Percentiles rank a stretch among this genome's conserved stretches.
Conservation (phyloP, 2,797 vertebrate species). For the Takifugu rubripes region DNA sequence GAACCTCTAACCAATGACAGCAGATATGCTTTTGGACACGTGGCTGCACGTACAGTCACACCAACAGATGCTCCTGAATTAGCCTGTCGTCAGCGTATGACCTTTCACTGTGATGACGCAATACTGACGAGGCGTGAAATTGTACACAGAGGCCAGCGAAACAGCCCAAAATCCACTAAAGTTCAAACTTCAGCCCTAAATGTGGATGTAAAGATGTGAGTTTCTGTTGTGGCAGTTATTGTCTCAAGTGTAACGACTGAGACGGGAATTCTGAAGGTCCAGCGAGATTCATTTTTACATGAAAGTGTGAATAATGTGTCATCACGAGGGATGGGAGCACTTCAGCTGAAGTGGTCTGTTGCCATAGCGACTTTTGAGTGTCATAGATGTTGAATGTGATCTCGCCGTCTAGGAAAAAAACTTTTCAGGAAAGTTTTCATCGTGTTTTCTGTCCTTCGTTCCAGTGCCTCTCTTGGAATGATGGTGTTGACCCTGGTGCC, state of each 20-base stretch:
- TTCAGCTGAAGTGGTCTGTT: constrained; percentile 36
- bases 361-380: constrained; percentile 42
- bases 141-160: too few relatives aligned
- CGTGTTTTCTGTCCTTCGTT: constrained; percentile 1
- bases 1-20: too few relatives aligned
- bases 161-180: too few relatives aligned
- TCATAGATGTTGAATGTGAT: not conserved
- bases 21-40: too few relatives aligned
- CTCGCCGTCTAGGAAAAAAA: too few relatives aligned
- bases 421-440: too few relatives aligned
- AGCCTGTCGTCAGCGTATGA: too few relatives aligned
- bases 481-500: constrained; percentile 77
- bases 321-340: constrained; percentile 25
- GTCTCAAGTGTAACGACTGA: not conserved
- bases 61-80: too few relatives aligned
- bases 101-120: too few relatives aligned
- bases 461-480: constrained; percentile 70
- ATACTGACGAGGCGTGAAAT: too few relatives aligned
- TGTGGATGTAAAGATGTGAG: not conserved
- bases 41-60: too few relatives aligned
- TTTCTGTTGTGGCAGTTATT: not conserved
- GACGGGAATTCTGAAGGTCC: constrained; percentile 6
- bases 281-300: constrained; percentile 20
- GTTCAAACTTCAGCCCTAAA: too few relatives aligned
- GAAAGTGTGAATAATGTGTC: constrained; percentile 35